phyloP scores from a whole-genome alignment of 2,888 invertebrate genomes.

The Cylindroiulus punctatus region DNA sequence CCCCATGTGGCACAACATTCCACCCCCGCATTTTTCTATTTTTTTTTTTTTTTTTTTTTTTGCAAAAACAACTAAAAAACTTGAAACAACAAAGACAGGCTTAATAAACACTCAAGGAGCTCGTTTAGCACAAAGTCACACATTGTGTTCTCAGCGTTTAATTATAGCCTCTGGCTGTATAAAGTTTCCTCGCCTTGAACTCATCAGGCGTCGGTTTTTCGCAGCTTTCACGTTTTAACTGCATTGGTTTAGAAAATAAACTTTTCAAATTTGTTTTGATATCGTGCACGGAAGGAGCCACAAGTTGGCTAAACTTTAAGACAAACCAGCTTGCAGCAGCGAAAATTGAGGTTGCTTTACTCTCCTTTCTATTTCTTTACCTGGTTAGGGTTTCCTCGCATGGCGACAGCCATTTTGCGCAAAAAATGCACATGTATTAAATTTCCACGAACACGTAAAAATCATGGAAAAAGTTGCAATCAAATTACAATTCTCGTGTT shows the following conservation, averaged over 20 bases:
- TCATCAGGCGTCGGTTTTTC: not conserved
- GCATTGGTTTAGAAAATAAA: not conserved
- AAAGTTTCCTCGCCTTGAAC: conserved; percentile 11
- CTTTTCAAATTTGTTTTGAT: conserved; percentile 9
- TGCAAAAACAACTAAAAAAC: not conserved
- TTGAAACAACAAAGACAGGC: not conserved
- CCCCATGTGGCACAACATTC: too few species aligned
- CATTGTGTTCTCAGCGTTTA: not conserved
- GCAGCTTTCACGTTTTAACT: not conserved
- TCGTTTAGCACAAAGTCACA: not conserved
- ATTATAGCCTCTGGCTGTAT: not conserved
- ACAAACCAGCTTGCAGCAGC: not conserved
- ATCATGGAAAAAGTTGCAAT: too few species aligned
- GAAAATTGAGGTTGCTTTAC: too few species aligned
- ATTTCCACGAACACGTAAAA: too few species aligned
- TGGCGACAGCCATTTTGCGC: too few species aligned
- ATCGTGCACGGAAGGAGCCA: not conserved
- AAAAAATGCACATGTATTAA: too few species aligned
- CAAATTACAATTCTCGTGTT: too few species aligned
- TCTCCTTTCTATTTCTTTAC: not conserved
- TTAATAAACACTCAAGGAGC: not conserved
- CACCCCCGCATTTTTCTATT: not conserved
- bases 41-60: not conserved
- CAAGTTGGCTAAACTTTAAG: not conserved
- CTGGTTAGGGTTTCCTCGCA: not conserved